Conservation (phyloP, 1,140 invertebrate species). For the Bombus fervidus region DNA sequence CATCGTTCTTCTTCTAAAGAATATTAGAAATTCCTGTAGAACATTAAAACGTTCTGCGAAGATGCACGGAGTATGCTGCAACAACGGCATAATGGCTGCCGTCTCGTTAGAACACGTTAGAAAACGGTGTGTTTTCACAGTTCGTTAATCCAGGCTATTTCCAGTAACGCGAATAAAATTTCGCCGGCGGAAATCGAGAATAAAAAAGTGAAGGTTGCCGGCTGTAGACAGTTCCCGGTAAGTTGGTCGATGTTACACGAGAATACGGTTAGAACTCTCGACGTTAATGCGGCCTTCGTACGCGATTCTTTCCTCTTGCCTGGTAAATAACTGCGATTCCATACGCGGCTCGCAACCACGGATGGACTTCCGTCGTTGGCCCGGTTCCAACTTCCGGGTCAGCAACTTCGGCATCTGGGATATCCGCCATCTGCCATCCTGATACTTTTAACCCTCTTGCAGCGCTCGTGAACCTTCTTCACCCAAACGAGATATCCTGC, state of each 20-base stretch:
- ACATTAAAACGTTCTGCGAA: not conserved
- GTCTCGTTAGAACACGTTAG: not conserved
- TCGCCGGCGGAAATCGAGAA: not conserved
- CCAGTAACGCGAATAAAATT: not conserved
- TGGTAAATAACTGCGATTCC: slow-evolving; percentile 43
- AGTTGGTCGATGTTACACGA: not conserved
- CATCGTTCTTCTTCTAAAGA: not conserved
- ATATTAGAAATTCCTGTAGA: slow-evolving; percentile 10
- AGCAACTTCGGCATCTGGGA: slow-evolving; percentile 37
- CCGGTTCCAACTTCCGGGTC: slow-evolving; percentile 46
- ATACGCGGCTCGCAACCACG: slow-evolving; percentile 4
- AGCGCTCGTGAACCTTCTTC: not conserved
- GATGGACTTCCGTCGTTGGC: slow-evolving; percentile 25
- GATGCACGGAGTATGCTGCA: not conserved
- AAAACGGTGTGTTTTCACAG: slow-evolving; percentile 7
- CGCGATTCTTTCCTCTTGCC: not conserved
- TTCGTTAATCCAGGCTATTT: slow-evolving; percentile 4
- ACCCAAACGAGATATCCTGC: not conserved
- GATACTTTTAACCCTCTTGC: slow-evolving; percentile 25
- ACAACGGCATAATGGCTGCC: not conserved
- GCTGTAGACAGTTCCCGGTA: not conserved
- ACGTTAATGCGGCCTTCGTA: slow-evolving; percentile 4
- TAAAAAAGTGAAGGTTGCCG: not conserved
- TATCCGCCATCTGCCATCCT: not conserved
- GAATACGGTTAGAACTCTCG: not conserved